Evolutionary conservation across 1,140 invertebrate genomes (phyloP), one percentile per base, ranked within the genome.

Genomic region (Solenopsis invicta): DNA sequence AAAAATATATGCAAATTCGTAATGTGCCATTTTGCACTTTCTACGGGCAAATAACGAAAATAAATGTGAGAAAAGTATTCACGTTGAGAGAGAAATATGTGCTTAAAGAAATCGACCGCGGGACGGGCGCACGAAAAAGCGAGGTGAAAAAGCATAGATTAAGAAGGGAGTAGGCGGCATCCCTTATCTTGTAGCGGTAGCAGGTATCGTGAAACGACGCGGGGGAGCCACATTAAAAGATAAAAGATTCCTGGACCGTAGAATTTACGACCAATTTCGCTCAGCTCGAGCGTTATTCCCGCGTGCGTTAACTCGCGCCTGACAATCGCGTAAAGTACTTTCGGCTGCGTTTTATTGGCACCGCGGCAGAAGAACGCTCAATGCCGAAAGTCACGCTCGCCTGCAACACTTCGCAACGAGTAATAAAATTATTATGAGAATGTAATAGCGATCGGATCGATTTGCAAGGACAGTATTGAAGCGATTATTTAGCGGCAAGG

Each of bases 251-350:
- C 54, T 34, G 64, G 16, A 72, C 59, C 37, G 29, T 10, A 66
- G 45, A 90, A 92, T 92, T 92, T 91, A 91, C 88, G 88, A 88
- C 50, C 82, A 90, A 91, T 91, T 85, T 91, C 77, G 84, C 74
- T 75, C 54, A 24, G 29, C 29, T 48, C 56, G 45, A 37, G 67
- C 76, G 34, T 78, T 64, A 74, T 72, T 82, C 84, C 29, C n/a
- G 76, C 52, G 62, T 76, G 64, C 69, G 54, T 84, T 48, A 41
- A 48, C 24, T 29, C 59, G 77, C 21, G 10, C 24, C 59, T 61
- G 66, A 71, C 78, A 81, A 71, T 56, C 66, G 52, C 50, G 18
- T 37, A 56, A 81, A 45, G 21, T 71, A 71, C 37, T 59, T 81
- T 62, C 56, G 74, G 24, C 37, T 34, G 21, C 50, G 12, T 69